Evolutionary conservation across 2,113 vertebrate genomes (phyloP).

Genomic region (Amphiprion percula): DNA sequence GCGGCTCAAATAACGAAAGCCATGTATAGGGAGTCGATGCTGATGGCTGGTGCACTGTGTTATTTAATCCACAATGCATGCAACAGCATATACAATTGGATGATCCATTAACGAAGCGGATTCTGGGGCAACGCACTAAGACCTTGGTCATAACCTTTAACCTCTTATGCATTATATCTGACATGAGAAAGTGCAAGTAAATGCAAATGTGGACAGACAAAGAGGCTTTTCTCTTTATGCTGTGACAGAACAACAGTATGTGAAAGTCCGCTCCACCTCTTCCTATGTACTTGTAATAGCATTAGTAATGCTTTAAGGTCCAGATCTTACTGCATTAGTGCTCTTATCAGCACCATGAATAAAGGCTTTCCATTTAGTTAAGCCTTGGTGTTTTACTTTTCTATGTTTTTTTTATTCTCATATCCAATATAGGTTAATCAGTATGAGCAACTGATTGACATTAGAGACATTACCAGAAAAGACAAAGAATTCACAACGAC

Average conservation of each 20-base stretch:
- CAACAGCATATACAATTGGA: conserved; percentile 50
- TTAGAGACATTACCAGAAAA: not conserved
- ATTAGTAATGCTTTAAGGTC: conserved; percentile 58
- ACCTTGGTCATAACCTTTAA: conserved; percentile 28
- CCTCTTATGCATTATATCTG: conserved; percentile 35
- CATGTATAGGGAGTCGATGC: conserved; percentile 9
- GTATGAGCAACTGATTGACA: conserved; percentile 9
- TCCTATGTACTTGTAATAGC: conserved; percentile 50
- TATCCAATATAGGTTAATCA: conserved; percentile 58
- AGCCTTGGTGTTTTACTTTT: conserved; percentile 46
- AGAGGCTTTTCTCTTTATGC: conserved; percentile 58
- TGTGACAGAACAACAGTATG: conserved; percentile 36
- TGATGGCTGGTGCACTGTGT: not conserved
- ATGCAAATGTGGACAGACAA: conserved; percentile 54
- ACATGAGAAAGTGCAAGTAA: conserved; percentile 46
- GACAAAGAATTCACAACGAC: not conserved
- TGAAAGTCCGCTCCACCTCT: conserved; percentile 31
- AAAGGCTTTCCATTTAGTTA: conserved; percentile 58
- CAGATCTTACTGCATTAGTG: conserved; percentile 66
- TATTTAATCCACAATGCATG: conserved; percentile 52
- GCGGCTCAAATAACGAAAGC: conserved; percentile 43
- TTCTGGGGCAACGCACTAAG: conserved; percentile 45
- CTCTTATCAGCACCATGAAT: conserved; percentile 43
- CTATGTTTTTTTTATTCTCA: conserved; percentile 57
- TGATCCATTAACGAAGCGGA: conserved; percentile 64